Conservation (phyloP, 2,797 vertebrate genomes). For the Telmatherina bonti region DNA sequence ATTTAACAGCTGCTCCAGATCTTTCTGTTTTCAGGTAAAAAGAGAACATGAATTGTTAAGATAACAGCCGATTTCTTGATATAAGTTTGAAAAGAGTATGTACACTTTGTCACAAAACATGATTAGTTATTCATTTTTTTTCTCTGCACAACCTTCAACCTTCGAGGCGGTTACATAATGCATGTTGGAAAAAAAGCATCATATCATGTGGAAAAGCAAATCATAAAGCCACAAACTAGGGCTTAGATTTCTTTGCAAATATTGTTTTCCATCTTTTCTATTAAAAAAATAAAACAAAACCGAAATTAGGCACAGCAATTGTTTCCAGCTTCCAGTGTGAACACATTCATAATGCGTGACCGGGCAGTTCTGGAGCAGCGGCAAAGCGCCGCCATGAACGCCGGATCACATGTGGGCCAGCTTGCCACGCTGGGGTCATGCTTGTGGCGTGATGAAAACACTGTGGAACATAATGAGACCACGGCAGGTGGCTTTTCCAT, state of each 20-base stretch:
- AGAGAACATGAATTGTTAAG: slow-evolving; percentile 68
- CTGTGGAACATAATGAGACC: slow-evolving; percentile 46
- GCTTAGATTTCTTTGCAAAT: slow-evolving; percentile 42
- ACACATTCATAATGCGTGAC: slow-evolving; percentile 79
- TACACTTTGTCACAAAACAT: slow-evolving; percentile 84
- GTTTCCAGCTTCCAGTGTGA: slow-evolving; percentile 53
- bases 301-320: slow-evolving; percentile 69
- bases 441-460: slow-evolving; percentile 44
- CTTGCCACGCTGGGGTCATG: slow-evolving; percentile 75
- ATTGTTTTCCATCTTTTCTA: slow-evolving; percentile 45
- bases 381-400: slow-evolving; percentile 70
- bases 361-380: slow-evolving; percentile 59
- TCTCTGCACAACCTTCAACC: slow-evolving; percentile 54
- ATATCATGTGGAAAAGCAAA: slow-evolving; percentile 46
- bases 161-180: slow-evolving; percentile 62
- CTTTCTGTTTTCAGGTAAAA: slow-evolving; percentile 77
- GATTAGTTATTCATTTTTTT: slow-evolving; percentile 48
- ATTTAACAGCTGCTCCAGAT: slow-evolving; percentile 71
- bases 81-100: slow-evolving; percentile 79
- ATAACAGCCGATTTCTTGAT: slow-evolving; percentile 60
- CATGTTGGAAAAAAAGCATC: slow-evolving; percentile 48
- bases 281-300: slow-evolving; percentile 15
- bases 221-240: slow-evolving; percentile 41
- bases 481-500: slow-evolving; percentile 36
- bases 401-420: slow-evolving; percentile 71